Evolutionary conservation across 2,888 invertebrate genomes (phyloP).

Genomic region (Aphidoletes aphidimyza): DNA sequence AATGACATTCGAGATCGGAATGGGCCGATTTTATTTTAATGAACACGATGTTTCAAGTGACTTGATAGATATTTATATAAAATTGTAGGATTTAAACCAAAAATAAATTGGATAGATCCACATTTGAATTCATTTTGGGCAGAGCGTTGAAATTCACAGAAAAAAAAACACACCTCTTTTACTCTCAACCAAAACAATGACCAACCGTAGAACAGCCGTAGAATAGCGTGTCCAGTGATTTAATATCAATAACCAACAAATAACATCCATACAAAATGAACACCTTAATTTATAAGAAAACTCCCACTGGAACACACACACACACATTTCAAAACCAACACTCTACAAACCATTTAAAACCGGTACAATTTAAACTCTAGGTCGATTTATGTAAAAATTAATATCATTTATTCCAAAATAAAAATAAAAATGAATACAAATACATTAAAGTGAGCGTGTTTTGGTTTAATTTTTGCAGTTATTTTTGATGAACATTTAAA

Average conservation of each 20-base stretch:
- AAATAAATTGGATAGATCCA: too few relatives aligned
- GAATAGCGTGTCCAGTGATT: too few relatives aligned
- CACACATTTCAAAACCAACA: background rate
- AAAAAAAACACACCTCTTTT: background rate
- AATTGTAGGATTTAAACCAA: too few relatives aligned
- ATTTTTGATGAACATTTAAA: too few relatives aligned
- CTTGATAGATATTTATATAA: background rate
- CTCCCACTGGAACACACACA: background rate
- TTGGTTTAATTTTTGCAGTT: too few relatives aligned
- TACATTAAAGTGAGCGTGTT: too few relatives aligned
- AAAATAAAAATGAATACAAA: background rate
- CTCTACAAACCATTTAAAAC: background rate
- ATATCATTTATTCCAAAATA: conserved; percentile 7
- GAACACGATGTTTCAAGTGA: background rate
- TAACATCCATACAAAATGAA: too few relatives aligned
- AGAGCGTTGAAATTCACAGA: background rate
- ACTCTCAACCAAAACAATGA: too few relatives aligned
- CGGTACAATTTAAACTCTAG: background rate
- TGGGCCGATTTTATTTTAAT: background rate
- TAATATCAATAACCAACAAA: too few relatives aligned
- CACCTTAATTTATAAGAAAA: too few relatives aligned
- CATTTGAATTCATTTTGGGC: background rate
- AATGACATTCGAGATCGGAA: too few relatives aligned
- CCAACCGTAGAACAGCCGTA: background rate
- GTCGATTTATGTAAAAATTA: background rate